Evolutionary conservation across 2,797 vertebrate genomes (phyloP), one percentile per base, ranked within the genome.

Genomic region (Artibeus lituratus): DNA sequence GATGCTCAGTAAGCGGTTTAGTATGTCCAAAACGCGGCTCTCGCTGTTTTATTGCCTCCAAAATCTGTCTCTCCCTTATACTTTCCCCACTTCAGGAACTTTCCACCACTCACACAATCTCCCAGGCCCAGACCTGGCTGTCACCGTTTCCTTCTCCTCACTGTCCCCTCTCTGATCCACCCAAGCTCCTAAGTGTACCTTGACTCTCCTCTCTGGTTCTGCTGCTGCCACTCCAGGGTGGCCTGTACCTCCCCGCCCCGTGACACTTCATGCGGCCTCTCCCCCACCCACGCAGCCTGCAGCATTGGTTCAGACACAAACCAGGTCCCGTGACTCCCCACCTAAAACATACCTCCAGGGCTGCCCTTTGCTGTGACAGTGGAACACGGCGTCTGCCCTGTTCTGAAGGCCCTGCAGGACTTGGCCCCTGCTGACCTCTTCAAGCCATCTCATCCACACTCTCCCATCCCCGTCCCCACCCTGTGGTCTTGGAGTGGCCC

Each of bases 201-300:
- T 5, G 44, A 9, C 44, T 57, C 82, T 16, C 6, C 65, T 85
- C 21, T 37, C 9, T 16, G 16, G 29, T 6, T 78, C n/a, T 49
- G 49, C 3, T 44, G 29, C 39, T 29, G 42, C 22, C 55, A 37
- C 86, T 1, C 44, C 39, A 11, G 8, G 0, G 69, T 24, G 26
- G 37, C 70, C 19, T 1, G 0, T 3, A n/a, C 37, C 35, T 44
- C 67, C 51, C 9, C 15, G 10, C 32, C 0, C 10, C 12, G 19
- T 11, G 32, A 65, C 3, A 0, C 32, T 10, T 2, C 22, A 0
- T 29, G 14, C 18, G 24, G 62, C 22, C 44, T 24, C 62, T 42
- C 7, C n/a, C 2, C 19, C 14, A 3, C 14, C 3, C 42, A 22
- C 1, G 3, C 15, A 59, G 29, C 22, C 22, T 1, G 29, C 3